Base-by-base conservation (phyloP, 2,797 vertebrate species). In the Myotis vivesi region DNA sequence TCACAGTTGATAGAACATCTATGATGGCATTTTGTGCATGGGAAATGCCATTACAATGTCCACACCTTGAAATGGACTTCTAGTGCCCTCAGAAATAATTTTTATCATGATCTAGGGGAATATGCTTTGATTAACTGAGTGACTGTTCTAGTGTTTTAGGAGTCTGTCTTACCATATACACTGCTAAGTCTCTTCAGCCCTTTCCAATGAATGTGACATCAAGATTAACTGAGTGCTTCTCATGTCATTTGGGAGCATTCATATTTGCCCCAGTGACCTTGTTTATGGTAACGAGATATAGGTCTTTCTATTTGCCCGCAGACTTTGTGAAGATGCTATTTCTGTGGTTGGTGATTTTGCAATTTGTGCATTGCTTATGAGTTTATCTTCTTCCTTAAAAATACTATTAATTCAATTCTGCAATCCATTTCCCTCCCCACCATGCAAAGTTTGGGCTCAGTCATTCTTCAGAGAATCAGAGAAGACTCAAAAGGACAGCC, bases 351-450 rank as follows among this genome's bases (percentile, higher is more conserved):
- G 25, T 66, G 16, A 73, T 36, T 79, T 28, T 66, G 15, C 4
- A 57, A 8, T 15, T 0, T 91, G 41, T 79, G 6, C 36, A 22
- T 46, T 81, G 55, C 57, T 53, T 9, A 8, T 49, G 79, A 91
- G 38, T 85, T 91, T 76, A 91, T 53, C 36, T 69, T 85, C 30
- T 66, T 25, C 44, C 23, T 81, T 57, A 71, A 87, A 91, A 92
- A 25, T 3, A 36, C 4, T 3, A 57, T 76, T 84, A 79, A 73
- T 15, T 85, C 66, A 92, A n/a, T 79, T 82, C 33, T 75, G 23
- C 41, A 66, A 83, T 38, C 51, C 53, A 76, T 6, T 85, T 69
- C 25, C 28, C 15, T 76, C 44, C 12, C 80, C 23, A 15, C 1
- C 23, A 69, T 23, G n/a, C 8, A 55, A 46, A 83, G 38, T 68